Evolutionary conservation across 2,113 vertebrate genomes (phyloP), one percentile per base, ranked within the genome.

Genomic region (Corythaeola cristata): DNA sequence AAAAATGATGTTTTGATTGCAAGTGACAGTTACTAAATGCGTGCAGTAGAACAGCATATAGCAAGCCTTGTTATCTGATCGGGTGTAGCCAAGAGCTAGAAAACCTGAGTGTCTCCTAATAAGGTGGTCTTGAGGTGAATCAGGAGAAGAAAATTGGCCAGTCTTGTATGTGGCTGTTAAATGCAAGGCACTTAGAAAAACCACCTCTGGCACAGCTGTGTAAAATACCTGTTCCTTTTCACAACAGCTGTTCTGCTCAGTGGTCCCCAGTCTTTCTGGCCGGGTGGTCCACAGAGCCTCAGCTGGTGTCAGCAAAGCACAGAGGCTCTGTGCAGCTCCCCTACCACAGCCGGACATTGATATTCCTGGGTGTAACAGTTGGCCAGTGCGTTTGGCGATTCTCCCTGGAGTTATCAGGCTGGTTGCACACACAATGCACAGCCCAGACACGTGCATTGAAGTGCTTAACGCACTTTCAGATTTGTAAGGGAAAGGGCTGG

Each of bases 1-100:
- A 72, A 73, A 91, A 53, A 1, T 1, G 41, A 13, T 91, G 72
- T 83, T 95, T 95, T 85, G 90, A 73, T 93, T 77, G 63, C 64
- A 85, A n/a, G 32, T 85, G 82, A 74, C 75, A 88, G 58, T 64
- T 90, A 45, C 44, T 52, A 39, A 44, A 49, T 28, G 32, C 66
- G 67, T 71, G 72, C 58, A 90, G 64, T 20, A 59, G 79, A 92
- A 9, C 35, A 62, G 67, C 10, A 1, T 79, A 39, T 47, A 52
- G n/a, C 27, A 52, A 79, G 32, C 53, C 33, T 68, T 90, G 88
- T 78, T 62, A 84, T 53, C 64, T 81, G 41, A 49, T 68, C 27
- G 0, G 0, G 50, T 4, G 1, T 21, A 28, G 66, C 85, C 79
- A 22, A 88, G 71, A 90, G 67, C 58, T 94, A 15, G 67, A 18